Evolutionary conservation across 2,888 invertebrate species (phyloP).

Genomic region (Atrina japonica): DNA sequence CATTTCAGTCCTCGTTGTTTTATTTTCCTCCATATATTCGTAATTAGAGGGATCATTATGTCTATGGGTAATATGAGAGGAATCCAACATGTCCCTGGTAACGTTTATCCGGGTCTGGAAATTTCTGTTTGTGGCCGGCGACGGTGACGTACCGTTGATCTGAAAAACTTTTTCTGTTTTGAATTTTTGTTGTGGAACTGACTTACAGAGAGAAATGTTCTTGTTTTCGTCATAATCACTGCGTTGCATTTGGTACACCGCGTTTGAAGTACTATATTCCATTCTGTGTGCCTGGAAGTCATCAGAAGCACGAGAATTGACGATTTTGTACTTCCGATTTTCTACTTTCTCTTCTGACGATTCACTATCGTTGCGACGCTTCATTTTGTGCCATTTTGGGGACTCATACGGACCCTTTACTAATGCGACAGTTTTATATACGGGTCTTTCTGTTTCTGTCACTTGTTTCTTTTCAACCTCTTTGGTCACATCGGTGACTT

Average conservation of each 20-base stretch:
- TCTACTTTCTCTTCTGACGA: constrained; percentile 37
- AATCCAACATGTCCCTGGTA: not conserved
- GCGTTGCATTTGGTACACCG: constrained; percentile 20
- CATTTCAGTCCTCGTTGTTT: constrained; percentile 19
- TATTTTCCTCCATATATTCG: constrained; percentile 21
- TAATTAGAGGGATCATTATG: constrained; percentile 25
- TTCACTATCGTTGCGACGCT: constrained; percentile 33
- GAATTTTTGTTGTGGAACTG: constrained; percentile 12
- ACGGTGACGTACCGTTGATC: constrained; percentile 23
- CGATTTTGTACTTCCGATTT: constrained; percentile 51
- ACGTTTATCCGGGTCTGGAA: constrained; percentile 14
- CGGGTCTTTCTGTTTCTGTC: constrained; percentile 46
- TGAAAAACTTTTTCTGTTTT: constrained; percentile 30
- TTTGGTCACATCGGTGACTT: constrained; percentile 13
- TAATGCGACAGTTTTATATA: constrained; percentile 61
- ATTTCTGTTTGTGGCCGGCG: constrained; percentile 5
- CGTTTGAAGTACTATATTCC: constrained; percentile 35
- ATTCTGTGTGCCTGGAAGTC: constrained; percentile 45
- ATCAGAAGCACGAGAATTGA: constrained; percentile 53
- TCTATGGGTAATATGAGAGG: constrained; percentile 28
- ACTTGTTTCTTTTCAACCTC: constrained; percentile 23
- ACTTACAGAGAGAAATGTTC: constrained; percentile 3
- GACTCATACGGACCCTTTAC: constrained; percentile 49
- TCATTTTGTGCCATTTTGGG: constrained; percentile 51
- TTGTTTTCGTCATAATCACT: constrained; percentile 10